Conservation (phyloP, 2,888 invertebrate genomes). For the Nesidiocoris tenuis region DNA sequence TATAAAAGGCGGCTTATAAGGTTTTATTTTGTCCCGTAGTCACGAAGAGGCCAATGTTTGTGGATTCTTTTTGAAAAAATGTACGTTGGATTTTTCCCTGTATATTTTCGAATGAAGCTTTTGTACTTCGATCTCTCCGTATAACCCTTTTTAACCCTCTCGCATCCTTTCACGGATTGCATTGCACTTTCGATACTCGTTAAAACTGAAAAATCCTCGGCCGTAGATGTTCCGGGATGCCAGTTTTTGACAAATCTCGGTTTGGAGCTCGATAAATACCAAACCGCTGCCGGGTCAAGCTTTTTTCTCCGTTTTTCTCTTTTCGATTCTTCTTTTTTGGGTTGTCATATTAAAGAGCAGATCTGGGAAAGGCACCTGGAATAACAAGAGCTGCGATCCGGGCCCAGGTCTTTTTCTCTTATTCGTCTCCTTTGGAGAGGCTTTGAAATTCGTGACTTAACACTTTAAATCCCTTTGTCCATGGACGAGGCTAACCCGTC, state of each 20-base stretch:
- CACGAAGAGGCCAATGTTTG: neutral
- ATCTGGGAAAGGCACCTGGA: conserved; percentile 32
- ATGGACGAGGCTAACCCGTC: neutral
- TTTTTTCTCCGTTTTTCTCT: neutral
- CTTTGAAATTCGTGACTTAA: conserved; percentile 27
- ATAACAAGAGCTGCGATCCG: conserved; percentile 34
- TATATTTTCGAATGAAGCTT: neutral
- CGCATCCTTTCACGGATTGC: neutral
- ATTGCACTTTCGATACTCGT: neutral
- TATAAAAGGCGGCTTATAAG: neutral
- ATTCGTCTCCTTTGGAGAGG: neutral
- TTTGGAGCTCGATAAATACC: neutral
- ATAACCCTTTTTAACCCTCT: neutral
- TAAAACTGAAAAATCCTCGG: neutral
- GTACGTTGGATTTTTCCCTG: neutral
- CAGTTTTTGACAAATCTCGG: neutral
- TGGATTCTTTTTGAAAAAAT: neutral
- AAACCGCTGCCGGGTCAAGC: neutral
- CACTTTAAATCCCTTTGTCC: conserved; percentile 32
- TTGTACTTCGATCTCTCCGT: neutral
- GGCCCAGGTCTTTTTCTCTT: conserved; percentile 2
- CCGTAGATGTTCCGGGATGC: neutral
- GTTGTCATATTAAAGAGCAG: conserved; percentile 26
- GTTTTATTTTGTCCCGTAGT: neutral
- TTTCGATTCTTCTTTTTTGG: conserved; percentile 6